Percentiles rank a stretch among this genome's conserved stretches.
phyloP scores from a whole-genome alignment of 92 coral and sea anemone species.

The Parazoanthus darwini region DNA sequence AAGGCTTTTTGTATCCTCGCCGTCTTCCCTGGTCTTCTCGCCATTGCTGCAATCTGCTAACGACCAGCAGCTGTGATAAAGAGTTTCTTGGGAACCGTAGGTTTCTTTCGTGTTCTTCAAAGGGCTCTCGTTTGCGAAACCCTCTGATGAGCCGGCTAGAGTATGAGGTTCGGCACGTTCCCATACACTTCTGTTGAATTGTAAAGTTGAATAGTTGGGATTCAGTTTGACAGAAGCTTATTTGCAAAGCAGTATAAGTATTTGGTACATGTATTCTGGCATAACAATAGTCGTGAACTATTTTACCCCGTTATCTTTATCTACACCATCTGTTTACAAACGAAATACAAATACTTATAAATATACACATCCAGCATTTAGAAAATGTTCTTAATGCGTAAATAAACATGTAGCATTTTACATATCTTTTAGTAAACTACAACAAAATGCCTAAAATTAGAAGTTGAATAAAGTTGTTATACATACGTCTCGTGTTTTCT shows the following conservation, averaged over 20 bases:
- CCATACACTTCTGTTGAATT: constrained; percentile 87
- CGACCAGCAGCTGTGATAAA: constrained; percentile 98
- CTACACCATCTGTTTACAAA: no score
- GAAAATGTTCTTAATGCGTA: no score
- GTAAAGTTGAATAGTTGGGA: neutral
- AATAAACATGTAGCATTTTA: no score
- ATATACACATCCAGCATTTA: no score
- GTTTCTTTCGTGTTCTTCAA: constrained; percentile 59
- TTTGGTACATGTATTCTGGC: neutral
- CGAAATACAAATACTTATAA: no score
- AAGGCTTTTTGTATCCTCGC: constrained; percentile 75
- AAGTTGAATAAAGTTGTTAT: no score
- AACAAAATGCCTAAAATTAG: no score
- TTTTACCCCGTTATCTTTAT: no score
- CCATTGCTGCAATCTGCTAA: constrained; percentile 69
- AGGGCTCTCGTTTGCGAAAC: constrained; percentile 40
- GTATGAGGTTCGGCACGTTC: constrained; percentile 68
- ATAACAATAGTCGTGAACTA: neutral
- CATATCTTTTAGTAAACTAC: no score
- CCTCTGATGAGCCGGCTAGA: constrained; percentile 6
- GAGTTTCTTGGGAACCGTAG: constrained; percentile 91
- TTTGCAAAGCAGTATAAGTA: no score
- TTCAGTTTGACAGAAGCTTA: neutral
- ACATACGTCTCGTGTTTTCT: no score
- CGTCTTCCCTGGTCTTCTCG: constrained; percentile 52